Conservation (phyloP, 2,797 vertebrate species). For the Myripristis murdjan region DNA sequence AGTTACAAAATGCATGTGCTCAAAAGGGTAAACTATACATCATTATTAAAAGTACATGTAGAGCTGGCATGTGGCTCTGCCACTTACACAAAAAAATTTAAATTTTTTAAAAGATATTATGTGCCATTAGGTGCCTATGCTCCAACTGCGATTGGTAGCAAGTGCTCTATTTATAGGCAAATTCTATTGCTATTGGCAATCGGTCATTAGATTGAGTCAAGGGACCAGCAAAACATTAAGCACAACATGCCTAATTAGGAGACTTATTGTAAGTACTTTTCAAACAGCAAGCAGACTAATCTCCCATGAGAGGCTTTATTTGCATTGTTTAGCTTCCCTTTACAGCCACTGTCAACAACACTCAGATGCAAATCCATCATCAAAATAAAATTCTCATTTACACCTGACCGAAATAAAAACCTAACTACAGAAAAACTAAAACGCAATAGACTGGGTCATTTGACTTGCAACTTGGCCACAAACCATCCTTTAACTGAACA, state of each 20-base stretch:
- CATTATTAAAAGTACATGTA: background rate
- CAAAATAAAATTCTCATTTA: slow-evolving; percentile 41
- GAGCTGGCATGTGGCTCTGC: background rate
- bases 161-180: slow-evolving; percentile 26
- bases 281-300: slow-evolving; percentile 67
- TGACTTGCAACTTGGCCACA: slow-evolving; percentile 45
- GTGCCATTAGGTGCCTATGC: background rate
- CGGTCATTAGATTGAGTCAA: slow-evolving; percentile 62
- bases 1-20: too few species aligned
- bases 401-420: slow-evolving; percentile 26
- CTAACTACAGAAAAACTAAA: slow-evolving; percentile 20
- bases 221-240: slow-evolving; percentile 69
- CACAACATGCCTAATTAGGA: slow-evolving; percentile 61
- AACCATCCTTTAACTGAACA: slow-evolving; percentile 61
- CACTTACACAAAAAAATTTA: background rate
- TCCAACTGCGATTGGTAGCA: slow-evolving; percentile 12
- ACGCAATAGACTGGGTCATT: slow-evolving; percentile 24
- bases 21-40: too few species aligned
- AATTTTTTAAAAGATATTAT: background rate
- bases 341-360: slow-evolving; percentile 63
- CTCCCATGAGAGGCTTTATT: slow-evolving; percentile 70
- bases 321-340: slow-evolving; percentile 70
- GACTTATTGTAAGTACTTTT: slow-evolving; percentile 75
- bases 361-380: slow-evolving; percentile 56
- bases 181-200: slow-evolving; percentile 40